phyloP scores from a whole-genome alignment of 2,888 invertebrate species.

The Lepidochrysops patricia region DNA sequence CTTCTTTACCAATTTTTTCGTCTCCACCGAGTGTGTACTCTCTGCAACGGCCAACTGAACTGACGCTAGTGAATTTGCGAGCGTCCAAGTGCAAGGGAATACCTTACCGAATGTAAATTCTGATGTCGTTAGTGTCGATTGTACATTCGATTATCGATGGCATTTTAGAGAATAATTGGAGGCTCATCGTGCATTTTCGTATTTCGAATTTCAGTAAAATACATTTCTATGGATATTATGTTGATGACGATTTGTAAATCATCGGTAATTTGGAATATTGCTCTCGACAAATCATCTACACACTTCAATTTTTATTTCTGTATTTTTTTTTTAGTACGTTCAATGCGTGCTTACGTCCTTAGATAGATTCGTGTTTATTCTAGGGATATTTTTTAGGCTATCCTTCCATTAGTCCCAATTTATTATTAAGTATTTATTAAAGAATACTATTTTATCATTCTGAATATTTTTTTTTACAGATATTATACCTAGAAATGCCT shows the following conservation, averaged over 20 bases:
- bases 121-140: slow-evolving; percentile 7
- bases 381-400: too few relatives aligned
- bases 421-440: too few relatives aligned
- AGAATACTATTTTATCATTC: too few relatives aligned
- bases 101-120: slow-evolving; percentile 7
- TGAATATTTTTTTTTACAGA: too few relatives aligned
- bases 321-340: too few relatives aligned
- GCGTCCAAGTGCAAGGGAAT: background rate
- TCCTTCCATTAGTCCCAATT: too few relatives aligned
- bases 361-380: too few relatives aligned
- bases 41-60: background rate
- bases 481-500: too few relatives aligned
- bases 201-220: background rate
- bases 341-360: too few relatives aligned
- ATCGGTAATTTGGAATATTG: background rate
- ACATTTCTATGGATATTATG: background rate
- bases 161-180: background rate
- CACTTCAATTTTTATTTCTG: too few relatives aligned
- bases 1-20: background rate
- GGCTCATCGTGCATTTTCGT: background rate
- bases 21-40: background rate
- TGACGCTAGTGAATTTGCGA: slow-evolving; percentile 1
- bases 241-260: background rate
- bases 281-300: too few relatives aligned
- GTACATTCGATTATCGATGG: slow-evolving; percentile 2